A percentile compares a stretch with the other conserved stretches of the same genome.
Evolutionary conservation across 2,113 vertebrate genomes (phyloP).

Genomic region (Canis aureus): DNA sequence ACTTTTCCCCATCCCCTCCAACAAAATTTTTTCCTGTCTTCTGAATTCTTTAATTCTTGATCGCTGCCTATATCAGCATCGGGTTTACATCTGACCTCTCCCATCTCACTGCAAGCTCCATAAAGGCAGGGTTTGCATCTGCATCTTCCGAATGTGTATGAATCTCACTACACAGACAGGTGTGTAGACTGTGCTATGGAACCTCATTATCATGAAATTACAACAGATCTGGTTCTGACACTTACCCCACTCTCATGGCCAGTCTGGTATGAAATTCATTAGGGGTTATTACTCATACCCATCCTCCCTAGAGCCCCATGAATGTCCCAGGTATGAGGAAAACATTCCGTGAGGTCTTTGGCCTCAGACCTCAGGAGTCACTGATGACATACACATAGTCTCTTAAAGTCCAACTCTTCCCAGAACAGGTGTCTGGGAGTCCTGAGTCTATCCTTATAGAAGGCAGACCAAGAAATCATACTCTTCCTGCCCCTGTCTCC

Average conservation of each 20-base stretch:
- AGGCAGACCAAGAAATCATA: background rate
- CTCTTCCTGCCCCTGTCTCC: fast-evolving
- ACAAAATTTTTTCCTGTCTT: background rate
- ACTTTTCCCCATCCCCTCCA: background rate
- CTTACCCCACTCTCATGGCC: background rate
- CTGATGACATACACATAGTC: background rate
- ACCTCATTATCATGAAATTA: background rate
- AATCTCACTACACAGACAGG: background rate
- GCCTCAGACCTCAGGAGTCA: background rate
- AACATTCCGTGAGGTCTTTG: background rate
- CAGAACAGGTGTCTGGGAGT: background rate
- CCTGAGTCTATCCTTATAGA: background rate
- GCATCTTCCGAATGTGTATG: background rate
- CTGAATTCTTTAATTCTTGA: background rate
- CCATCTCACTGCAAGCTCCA: background rate
- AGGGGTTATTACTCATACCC: background rate
- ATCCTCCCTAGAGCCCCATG: background rate
- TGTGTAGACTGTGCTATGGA: background rate
- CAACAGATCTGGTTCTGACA: background rate
- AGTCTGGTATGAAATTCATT: background rate
- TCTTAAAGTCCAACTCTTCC: background rate
- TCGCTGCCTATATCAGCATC: background rate
- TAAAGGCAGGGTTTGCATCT: background rate
- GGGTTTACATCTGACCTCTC: background rate
- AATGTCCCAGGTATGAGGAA: background rate